Conservation (phyloP, 1,140 invertebrate species). For the Procambarus virginalis region DNA sequence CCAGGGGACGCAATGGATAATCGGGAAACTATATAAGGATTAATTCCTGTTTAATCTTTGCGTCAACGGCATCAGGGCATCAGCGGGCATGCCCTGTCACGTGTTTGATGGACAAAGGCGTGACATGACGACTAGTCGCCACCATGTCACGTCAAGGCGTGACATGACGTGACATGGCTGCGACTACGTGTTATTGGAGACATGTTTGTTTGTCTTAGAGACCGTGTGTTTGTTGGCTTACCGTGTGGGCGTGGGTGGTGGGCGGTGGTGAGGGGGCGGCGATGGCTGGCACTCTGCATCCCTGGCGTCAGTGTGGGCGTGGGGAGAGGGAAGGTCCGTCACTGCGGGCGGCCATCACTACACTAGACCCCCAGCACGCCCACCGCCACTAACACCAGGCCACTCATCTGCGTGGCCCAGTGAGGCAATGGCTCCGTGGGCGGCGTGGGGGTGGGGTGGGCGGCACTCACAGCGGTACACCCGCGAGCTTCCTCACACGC, state of each 20-base stretch:
- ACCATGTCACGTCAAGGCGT: too few relatives aligned
- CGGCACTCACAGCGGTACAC: background rate
- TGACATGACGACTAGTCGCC: too few relatives aligned
- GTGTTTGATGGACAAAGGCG: too few relatives aligned
- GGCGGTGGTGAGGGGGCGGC: constrained; percentile 16
- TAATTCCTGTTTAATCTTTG: too few relatives aligned
- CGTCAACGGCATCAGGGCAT: too few relatives aligned
- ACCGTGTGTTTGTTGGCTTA: constrained; percentile 24
- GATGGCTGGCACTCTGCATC: constrained; percentile 53
- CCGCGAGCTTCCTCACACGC: constrained; percentile 25
- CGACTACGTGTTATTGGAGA: too few relatives aligned
- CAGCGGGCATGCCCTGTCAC: too few relatives aligned
- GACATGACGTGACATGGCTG: too few relatives aligned
- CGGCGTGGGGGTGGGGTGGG: constrained; percentile 5
- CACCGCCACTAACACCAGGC: constrained; percentile 38
- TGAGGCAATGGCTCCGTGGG: constrained; percentile 4
- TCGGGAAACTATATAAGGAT: too few relatives aligned
- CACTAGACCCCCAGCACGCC: constrained; percentile 38
- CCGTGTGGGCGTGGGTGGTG: constrained; percentile 27
- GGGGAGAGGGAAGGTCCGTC: constrained; percentile 31
- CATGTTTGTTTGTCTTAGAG: constrained; percentile 18
- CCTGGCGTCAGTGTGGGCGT: constrained; percentile 58
- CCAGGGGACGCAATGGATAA: too few relatives aligned
- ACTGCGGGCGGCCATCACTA: constrained; percentile 59
- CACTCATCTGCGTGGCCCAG: constrained; percentile 33